A percentile compares a stretch with the other conserved stretches of the same genome.
These are phyloP conservation scores for Parauchenoglanis punctatus DNA, from an alignment of 2,797 vertebrate genomes.

Conservation along the genomic window DNA sequence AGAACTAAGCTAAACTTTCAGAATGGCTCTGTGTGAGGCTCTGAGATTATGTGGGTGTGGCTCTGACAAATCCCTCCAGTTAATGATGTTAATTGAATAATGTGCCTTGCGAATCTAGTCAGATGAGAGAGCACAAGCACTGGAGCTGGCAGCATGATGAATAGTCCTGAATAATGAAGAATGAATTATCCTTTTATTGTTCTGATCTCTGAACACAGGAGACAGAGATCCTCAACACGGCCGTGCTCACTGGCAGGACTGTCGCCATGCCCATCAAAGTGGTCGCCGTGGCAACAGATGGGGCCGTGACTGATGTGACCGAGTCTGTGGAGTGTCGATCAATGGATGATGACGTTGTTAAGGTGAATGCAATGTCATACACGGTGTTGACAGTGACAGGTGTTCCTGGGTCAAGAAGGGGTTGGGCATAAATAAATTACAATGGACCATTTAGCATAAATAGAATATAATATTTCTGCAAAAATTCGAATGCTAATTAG, in stretches of 20 bases:
- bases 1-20: neutral
- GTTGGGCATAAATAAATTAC: neutral
- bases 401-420: neutral
- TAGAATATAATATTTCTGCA: neutral
- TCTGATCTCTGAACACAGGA: slow-evolving; percentile 75
- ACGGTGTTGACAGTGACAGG: neutral
- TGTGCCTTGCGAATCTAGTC: slow-evolving; percentile 53
- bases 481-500: neutral
- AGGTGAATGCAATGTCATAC: slow-evolving; percentile 74
- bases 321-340: slow-evolving; percentile 91
- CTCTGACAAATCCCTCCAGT: slow-evolving; percentile 26
- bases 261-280: slow-evolving; percentile 89
- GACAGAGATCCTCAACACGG: slow-evolving; percentile 92
- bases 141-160: slow-evolving; percentile 48
- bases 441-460: neutral
- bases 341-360: slow-evolving; percentile 86
- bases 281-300: slow-evolving; percentile 86
- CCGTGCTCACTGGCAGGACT: slow-evolving; percentile 87
- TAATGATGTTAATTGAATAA: slow-evolving; percentile 57
- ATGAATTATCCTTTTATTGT: slow-evolving; percentile 50
- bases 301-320: slow-evolving; percentile 85
- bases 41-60: slow-evolving; percentile 36
- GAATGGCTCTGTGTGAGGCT: neutral
- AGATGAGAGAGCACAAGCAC: slow-evolving; percentile 31
- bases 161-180: slow-evolving; percentile 51